Conservation (phyloP, 2,797 vertebrate species). For the Megaceryle alcyon region DNA sequence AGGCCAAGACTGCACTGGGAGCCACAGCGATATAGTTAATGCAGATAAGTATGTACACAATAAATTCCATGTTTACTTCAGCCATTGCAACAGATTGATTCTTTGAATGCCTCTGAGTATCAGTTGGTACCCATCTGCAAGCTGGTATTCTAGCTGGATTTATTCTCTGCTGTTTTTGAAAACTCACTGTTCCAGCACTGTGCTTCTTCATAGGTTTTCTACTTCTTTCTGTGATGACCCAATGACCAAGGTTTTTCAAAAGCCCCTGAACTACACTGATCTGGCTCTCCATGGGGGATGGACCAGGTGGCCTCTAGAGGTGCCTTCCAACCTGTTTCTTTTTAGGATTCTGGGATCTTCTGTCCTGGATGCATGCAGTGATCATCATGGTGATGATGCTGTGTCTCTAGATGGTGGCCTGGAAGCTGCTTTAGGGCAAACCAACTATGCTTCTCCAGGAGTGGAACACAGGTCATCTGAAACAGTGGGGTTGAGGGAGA, state of each 20-base stretch:
- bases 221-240: background rate
- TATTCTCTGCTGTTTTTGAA: background rate
- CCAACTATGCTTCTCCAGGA: background rate
- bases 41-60: background rate
- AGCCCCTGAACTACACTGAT: background rate
- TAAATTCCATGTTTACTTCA: slow-evolving; percentile 24
- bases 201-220: background rate
- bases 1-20: background rate
- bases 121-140: background rate
- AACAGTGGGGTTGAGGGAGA: background rate
- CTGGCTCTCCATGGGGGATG: fast-evolving
- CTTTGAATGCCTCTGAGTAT: background rate
- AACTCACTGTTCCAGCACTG: background rate
- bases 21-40: background rate
- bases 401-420: background rate
- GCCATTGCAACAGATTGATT: background rate
- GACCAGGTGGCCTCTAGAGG: background rate
- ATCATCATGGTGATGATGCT: background rate
- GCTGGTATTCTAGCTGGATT: background rate
- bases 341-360: background rate
- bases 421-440: background rate
- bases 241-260: background rate
- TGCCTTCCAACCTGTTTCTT: background rate
- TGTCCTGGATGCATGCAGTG: background rate
- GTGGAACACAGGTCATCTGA: background rate